Base-by-base conservation (phyloP, 2,113 vertebrate species). In the Odontophorus gujanensis region DNA sequence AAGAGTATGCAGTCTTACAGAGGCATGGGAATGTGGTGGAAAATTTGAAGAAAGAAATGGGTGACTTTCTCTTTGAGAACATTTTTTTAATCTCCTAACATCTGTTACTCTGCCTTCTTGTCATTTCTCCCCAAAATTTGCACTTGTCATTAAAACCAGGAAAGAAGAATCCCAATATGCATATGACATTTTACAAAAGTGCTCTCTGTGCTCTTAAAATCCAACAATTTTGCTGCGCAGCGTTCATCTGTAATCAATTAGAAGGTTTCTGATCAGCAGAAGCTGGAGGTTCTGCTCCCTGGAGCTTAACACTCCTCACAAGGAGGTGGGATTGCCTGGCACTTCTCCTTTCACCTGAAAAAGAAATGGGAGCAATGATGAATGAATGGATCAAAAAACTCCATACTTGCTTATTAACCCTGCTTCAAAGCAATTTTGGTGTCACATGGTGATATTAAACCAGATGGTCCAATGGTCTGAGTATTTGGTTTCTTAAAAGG, bases 191-290 rank as follows among this genome's bases (percentile, higher is more conserved):
- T 95, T 92, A 72, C 79, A 57, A 88, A 95, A 96, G 92, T 97
- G 94, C 95, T 97, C 91, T 95, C 87, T 87, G 76, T 97, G 90
- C 94, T 95, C 91, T 96, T 95, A 95, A 95, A 96, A 96, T 63
- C 85, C 91, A 91, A 61, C 66, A 80, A 83, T 94, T 96, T 91
- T 6, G 4, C 76, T 88, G 73, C 61, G 40, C 20, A 4, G 53
- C 5, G 4, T 97, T 96, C 87, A 86, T 95, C 93, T 95, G 94
- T 93, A 95, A 92, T 95, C 94, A 94, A 88, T 94, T 95, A 94
- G 90, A 72, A 95, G 92, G 45, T 67, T 97, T 96, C 87, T 90
- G 95, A 95, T 94, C 87, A 96, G 87, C 91, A 94, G 95, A 92
- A 94, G 91, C 93, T 96, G 91, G 75, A 95, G 69, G 61, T 92